Base-by-base conservation (phyloP, 2,888 invertebrate genomes). In the Meiosimyza platycephala region DNA sequence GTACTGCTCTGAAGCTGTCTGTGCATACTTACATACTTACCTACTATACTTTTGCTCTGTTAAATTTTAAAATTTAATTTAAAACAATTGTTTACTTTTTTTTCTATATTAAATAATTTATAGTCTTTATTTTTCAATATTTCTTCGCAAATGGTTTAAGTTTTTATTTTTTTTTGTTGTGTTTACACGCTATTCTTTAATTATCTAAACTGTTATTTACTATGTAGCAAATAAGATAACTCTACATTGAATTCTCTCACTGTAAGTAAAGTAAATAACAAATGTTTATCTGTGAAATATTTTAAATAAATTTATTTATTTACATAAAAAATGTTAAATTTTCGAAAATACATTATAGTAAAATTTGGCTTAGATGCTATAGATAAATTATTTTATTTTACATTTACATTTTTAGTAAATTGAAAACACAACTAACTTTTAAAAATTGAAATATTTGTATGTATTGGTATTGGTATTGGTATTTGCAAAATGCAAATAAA, bases 101-200 rank as follows among this genome's bases (percentile, higher is more conserved):
- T 57, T 60, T 69, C 70, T 63, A 63, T 70, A 62, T 63, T 70
- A 70, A 70, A 70, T 70, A 70, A 40, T 70, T 22, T 28, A 59
- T 62, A 62, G 70, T 63, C 54, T 70, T 70, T 70, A 70, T 70
- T 63, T 63, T 63, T 59, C 48, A 59, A 50, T 69, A 18, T 33
- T 70, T 33, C 11, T 54, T 54, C 54, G 54, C 12, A 63, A 54
- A 70, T 51, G 47, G 40, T 57, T 51, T 40, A 12, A 18, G 2
- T 28, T 28, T 2, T 22, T 22, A 62, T 40, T 40, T n/a, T 22
- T 62, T 50, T 70, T 18, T 33, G n/a, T 70, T 70, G 33, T 48
- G 9, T 28, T 28, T 63, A 63, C 64, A 64, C 51, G 22, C 28
- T 64, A 60, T 11, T 60, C 28, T 60, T 13, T 69, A 60, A 69